These are phyloP conservation scores for Synanceia verrucosa DNA, from an alignment of 2,797 vertebrate species.

Conservation along the genomic window DNA sequence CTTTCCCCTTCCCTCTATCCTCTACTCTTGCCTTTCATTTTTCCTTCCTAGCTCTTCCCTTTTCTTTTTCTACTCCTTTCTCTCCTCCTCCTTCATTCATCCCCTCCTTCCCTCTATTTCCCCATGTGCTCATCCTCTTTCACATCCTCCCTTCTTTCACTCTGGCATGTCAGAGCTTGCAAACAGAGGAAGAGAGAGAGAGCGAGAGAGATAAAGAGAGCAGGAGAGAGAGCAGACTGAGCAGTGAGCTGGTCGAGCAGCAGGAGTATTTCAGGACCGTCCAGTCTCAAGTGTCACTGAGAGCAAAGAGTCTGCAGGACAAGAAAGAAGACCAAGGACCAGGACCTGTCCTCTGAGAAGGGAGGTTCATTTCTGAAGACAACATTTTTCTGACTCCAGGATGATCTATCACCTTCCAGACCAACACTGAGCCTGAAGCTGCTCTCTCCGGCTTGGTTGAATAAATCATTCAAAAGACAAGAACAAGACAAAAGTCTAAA, in stretches of 20 bases:
- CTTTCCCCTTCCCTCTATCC: background rate
- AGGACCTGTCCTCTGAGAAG: background rate
- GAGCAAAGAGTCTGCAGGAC: slow-evolving; percentile 39
- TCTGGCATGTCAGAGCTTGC: slow-evolving; percentile 36
- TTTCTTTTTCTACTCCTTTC: background rate
- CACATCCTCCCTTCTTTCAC: background rate
- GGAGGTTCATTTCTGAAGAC: background rate
- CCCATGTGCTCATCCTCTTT: background rate
- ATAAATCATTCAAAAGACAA: slow-evolving; percentile 16
- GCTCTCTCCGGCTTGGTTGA: background rate
- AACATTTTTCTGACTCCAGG: slow-evolving; percentile 11
- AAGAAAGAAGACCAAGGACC: background rate
- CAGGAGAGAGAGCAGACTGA: slow-evolving; percentile 34
- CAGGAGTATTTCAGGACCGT: slow-evolving; percentile 34
- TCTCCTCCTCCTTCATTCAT: background rate
- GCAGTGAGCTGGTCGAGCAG: slow-evolving; percentile 36
- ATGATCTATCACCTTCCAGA: slow-evolving; percentile 34
- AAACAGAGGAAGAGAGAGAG: slow-evolving; percentile 3
- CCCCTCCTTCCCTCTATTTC: background rate
- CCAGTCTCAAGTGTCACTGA: slow-evolving; percentile 44
- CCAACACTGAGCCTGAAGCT: slow-evolving; percentile 19
- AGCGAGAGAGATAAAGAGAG: background rate
- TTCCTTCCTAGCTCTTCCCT: too few relatives aligned
- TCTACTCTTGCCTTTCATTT: background rate
- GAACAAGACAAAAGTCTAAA: slow-evolving; percentile 4